Percentiles rank a stretch among this genome's conserved stretches.
Evolutionary conservation across 1,140 invertebrate species (phyloP).

Genomic region (Pogonomyrmex californicus): DNA sequence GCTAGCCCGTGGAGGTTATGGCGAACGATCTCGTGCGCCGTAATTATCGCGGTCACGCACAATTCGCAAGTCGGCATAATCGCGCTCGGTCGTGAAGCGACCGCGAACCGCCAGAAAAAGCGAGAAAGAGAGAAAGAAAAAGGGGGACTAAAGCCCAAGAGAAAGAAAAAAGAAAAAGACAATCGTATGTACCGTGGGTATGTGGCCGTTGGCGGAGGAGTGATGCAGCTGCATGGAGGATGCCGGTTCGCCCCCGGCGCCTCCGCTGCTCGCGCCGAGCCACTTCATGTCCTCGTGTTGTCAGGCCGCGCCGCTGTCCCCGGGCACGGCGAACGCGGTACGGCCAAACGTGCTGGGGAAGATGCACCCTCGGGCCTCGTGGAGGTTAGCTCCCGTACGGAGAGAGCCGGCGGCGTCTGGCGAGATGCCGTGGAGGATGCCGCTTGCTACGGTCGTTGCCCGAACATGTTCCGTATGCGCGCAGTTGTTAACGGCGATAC

Average conservation of each 20-base stretch:
- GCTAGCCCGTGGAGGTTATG: slow-evolving; percentile 62
- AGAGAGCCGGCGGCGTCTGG: slow-evolving; percentile 73
- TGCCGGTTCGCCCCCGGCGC: slow-evolving; percentile 85
- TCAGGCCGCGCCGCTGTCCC: slow-evolving; percentile 70
- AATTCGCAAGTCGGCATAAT: not conserved
- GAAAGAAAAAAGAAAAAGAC: not conserved
- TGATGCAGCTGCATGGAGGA: slow-evolving; percentile 86
- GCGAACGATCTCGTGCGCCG: slow-evolving; percentile 17
- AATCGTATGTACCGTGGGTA: slow-evolving; percentile 81
- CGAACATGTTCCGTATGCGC: slow-evolving; percentile 59
- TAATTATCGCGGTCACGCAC: not conserved
- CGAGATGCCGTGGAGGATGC: slow-evolving; percentile 57
- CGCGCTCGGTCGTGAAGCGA: not conserved
- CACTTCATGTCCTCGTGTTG: slow-evolving; percentile 84
- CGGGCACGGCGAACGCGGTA: slow-evolving; percentile 52
- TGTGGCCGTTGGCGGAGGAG: slow-evolving; percentile 85
- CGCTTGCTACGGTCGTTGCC: slow-evolving; percentile 63
- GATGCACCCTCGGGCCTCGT: slow-evolving; percentile 51
- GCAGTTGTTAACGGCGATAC: slow-evolving; percentile 58
- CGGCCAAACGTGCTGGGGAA: slow-evolving; percentile 36
- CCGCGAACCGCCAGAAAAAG: slow-evolving; percentile 13
- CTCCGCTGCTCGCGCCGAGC: slow-evolving; percentile 84
- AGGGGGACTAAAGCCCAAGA: not conserved
- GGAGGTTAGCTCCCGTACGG: slow-evolving; percentile 70
- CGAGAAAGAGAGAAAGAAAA: not conserved